A percentile compares a stretch with the other conserved stretches of the same genome.
Conservation (phyloP, 2,113 vertebrate species). For the Myocastor coypus region DNA sequence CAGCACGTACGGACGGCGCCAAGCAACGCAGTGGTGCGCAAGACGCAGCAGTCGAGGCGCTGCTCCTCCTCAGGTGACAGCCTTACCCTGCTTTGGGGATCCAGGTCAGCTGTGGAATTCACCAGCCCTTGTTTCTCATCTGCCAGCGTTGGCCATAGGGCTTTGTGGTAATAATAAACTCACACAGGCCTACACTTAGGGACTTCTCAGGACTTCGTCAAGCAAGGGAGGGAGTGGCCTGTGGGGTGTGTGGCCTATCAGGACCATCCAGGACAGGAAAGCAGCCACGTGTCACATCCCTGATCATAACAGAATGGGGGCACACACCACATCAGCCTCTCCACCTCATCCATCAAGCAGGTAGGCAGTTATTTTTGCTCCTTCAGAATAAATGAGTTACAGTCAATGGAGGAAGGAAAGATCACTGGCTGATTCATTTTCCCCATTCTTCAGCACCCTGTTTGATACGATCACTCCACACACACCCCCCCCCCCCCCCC, state of each 20-base stretch:
- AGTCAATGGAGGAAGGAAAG: background rate
- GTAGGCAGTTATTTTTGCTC: background rate
- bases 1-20: accelerated
- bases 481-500: too few species aligned
- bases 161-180: background rate
- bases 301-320: background rate
- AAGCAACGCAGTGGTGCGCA: background rate
- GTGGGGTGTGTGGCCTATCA: background rate
- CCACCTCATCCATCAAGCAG: background rate
- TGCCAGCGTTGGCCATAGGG: background rate
- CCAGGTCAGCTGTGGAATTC: slow-evolving; percentile 4
- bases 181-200: background rate
- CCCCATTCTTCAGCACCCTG: background rate
- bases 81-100: background rate
- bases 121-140: background rate
- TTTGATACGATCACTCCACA: background rate
- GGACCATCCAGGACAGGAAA: background rate
- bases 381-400: background rate
- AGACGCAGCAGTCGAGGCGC: accelerated
- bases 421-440: background rate
- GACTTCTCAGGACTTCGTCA: background rate
- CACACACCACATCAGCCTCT: background rate
- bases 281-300: background rate
- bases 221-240: too few species aligned
- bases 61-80: accelerated